A percentile compares a stretch with the other conserved stretches of the same genome.
Evolutionary conservation across 2,888 invertebrate genomes (phyloP).

Genomic region (Spicauda simplicius): DNA sequence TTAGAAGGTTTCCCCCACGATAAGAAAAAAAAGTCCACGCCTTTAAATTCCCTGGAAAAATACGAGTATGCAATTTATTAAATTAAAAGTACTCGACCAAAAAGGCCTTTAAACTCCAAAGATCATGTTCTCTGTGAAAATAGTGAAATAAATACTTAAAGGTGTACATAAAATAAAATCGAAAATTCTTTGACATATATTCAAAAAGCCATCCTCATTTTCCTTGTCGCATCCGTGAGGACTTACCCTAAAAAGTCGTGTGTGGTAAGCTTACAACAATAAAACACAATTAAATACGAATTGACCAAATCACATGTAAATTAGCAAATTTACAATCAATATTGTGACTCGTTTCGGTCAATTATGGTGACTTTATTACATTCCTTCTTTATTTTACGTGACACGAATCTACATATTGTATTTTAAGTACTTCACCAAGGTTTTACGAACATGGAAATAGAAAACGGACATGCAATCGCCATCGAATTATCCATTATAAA

Average conservation of each 20-base stretch:
- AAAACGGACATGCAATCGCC: not conserved
- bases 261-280: constrained; percentile 43
- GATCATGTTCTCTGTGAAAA: too few relatives aligned
- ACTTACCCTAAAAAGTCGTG: constrained; percentile 33
- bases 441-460: not conserved
- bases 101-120: too few relatives aligned
- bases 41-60: too few relatives aligned
- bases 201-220: not conserved
- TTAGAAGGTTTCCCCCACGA: too few relatives aligned
- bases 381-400: constrained; percentile 53
- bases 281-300: constrained; percentile 58
- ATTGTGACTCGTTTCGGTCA: constrained; percentile 59
- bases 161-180: too few relatives aligned
- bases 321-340: constrained; percentile 74
- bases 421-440: constrained; percentile 40
- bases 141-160: too few relatives aligned
- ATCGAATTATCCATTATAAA: too few relatives aligned
- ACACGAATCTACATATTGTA: constrained; percentile 48
- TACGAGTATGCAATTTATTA: too few relatives aligned
- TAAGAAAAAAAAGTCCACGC: too few relatives aligned
- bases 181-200: too few relatives aligned
- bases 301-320: constrained; percentile 68
- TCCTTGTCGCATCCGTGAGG: not conserved
- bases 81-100: too few relatives aligned
- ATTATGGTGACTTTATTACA: constrained; percentile 68